Evolutionary conservation across 2,797 vertebrate genomes (phyloP).

Genomic region (Tenualosa thibaudeaui): DNA sequence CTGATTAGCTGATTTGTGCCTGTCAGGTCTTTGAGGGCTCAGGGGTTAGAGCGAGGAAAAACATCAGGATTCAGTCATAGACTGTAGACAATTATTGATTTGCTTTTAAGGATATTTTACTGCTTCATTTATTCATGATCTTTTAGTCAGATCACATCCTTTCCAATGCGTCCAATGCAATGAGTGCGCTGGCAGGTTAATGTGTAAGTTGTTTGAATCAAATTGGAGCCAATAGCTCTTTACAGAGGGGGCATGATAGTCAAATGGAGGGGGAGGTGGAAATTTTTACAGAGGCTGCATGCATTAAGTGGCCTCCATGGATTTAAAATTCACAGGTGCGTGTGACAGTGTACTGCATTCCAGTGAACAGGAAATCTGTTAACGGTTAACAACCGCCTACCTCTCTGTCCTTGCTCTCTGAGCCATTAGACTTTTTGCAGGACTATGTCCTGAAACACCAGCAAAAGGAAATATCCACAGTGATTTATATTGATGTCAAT

Average conservation of each 20-base stretch:
- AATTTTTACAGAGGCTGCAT: neutral
- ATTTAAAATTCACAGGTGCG: neutral
- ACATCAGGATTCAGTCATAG: too few species aligned
- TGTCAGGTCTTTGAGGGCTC: too few species aligned
- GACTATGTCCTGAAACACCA: neutral
- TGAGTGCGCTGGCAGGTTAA: neutral
- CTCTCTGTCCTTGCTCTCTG: neutral
- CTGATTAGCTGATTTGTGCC: neutral
- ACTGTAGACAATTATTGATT: neutral
- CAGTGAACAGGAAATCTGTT: neutral
- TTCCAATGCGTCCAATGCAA: neutral
- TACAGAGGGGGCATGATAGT: too few species aligned
- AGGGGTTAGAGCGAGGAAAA: too few species aligned
- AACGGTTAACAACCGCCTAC: neutral
- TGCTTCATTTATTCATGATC: neutral
- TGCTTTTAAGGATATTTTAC: neutral
- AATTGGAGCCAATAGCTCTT: neutral
- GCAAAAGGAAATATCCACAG: neutral
- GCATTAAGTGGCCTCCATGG: neutral
- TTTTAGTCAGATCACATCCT: neutral
- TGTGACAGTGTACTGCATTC: neutral
- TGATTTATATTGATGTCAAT: neutral
- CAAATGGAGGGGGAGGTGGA: neutral
- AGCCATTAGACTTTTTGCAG: neutral
- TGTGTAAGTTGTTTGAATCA: too few species aligned